A percentile compares a stretch with the other conserved stretches of the same genome.
Evolutionary conservation across 2,797 vertebrate genomes (phyloP).

Genomic region (Syndactyla subalaris): DNA sequence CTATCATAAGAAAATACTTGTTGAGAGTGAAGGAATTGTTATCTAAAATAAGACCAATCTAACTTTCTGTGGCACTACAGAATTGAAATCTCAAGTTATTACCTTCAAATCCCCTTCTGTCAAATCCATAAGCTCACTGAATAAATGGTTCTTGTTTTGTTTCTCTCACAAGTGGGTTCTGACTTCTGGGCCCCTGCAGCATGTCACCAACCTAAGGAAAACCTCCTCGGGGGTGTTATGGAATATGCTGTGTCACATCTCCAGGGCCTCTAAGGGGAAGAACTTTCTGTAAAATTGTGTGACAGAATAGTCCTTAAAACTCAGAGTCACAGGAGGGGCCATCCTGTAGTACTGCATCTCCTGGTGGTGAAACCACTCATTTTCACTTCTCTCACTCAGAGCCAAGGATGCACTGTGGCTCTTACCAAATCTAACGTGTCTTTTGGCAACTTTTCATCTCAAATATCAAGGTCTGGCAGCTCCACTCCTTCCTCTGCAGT

Average conservation of each 20-base stretch:
- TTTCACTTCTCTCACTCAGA: background rate
- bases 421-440: accelerated
- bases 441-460: background rate
- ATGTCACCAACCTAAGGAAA: background rate
- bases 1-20: background rate
- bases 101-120: background rate
- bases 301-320: background rate
- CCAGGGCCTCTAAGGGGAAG: background rate
- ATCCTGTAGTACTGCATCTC: background rate
- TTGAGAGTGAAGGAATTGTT: background rate
- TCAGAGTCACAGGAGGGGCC: background rate
- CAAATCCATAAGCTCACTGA: background rate
- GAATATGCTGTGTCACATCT: background rate
- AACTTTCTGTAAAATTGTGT: background rate
- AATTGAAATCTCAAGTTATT: background rate
- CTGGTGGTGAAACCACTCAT: accelerated
- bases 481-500: background rate
- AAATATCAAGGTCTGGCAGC: accelerated
- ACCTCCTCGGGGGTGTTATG: background rate
- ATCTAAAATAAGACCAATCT: background rate
- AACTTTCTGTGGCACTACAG: background rate
- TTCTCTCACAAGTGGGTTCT: background rate
- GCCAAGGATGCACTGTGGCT: background rate
- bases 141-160: background rate
- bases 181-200: background rate